Percentiles rank a stretch among this genome's conserved stretches.
phyloP scores from a whole-genome alignment of 2,113 vertebrate species.

The Apistogramma diplotaenia region DNA sequence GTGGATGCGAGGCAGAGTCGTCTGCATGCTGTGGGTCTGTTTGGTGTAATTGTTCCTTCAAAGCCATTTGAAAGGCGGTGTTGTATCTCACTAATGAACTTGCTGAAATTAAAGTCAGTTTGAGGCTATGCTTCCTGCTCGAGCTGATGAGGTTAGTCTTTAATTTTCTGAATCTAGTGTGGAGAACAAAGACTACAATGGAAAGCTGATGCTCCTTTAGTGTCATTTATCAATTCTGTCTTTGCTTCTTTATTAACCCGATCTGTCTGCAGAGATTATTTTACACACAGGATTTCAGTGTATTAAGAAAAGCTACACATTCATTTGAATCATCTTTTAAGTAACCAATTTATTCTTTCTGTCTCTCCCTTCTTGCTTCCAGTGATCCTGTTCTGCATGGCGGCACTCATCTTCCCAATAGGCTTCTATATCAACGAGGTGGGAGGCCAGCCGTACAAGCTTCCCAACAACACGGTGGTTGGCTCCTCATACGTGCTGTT shows the following conservation, averaged over 20 bases:
- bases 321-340: background rate
- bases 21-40: background rate
- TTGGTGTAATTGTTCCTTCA: constrained; percentile 35
- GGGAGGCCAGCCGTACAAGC: constrained; percentile 97
- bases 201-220: background rate
- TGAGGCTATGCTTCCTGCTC: constrained; percentile 1
- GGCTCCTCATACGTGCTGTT: constrained; percentile 99
- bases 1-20: background rate
- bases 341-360: background rate
- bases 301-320: background rate
- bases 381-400: constrained; percentile 99
- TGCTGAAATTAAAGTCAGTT: constrained; percentile 35
- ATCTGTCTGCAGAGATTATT: background rate
- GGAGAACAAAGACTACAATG: background rate
- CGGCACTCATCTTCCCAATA: constrained; percentile 93
- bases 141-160: background rate
- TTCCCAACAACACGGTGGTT: constrained; percentile 99
- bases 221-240: background rate
- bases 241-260: background rate
- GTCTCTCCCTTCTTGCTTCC: constrained; percentile 57
- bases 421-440: constrained; percentile 94
- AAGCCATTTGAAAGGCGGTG: constrained; percentile 25
- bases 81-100: constrained; percentile 44
- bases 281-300: background rate
- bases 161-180: background rate